Evolutionary conservation across 1,140 invertebrate species (phyloP).

Genomic region (Trichonephila inaurata): DNA sequence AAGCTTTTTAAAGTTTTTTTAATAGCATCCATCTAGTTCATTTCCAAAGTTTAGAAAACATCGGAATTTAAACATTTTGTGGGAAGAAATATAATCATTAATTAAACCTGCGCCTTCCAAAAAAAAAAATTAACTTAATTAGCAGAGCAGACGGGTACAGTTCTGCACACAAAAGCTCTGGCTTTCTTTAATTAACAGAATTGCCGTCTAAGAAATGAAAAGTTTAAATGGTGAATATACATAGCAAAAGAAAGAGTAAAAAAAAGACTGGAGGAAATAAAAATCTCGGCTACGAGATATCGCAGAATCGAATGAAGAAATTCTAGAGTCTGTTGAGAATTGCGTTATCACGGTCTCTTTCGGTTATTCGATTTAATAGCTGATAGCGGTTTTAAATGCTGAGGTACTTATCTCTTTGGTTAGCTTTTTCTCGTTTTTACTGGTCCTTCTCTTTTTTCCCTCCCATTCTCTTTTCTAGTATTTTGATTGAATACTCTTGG

Average conservation of each 20-base stretch:
- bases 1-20: neutral
- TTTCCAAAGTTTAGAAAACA: neutral
- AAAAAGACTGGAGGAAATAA: neutral
- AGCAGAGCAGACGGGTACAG: neutral
- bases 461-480: neutral
- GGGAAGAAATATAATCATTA: constrained; percentile 8
- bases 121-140: neutral
- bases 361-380: neutral
- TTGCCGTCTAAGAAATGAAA: neutral
- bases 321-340: neutral
- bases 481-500: too few relatives aligned
- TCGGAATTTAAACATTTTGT: neutral
- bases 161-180: neutral
- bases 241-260: neutral
- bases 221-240: neutral
- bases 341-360: neutral
- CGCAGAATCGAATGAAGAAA: neutral
- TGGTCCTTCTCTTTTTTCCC: neutral
- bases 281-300: neutral
- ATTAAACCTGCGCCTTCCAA: neutral
- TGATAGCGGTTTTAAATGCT: neutral
- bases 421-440: neutral
- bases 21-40: neutral
- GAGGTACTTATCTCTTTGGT: neutral
- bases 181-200: constrained; percentile 37